phyloP scores from a whole-genome alignment of 2,113 vertebrate genomes.

The Pseudopipra pipra region DNA sequence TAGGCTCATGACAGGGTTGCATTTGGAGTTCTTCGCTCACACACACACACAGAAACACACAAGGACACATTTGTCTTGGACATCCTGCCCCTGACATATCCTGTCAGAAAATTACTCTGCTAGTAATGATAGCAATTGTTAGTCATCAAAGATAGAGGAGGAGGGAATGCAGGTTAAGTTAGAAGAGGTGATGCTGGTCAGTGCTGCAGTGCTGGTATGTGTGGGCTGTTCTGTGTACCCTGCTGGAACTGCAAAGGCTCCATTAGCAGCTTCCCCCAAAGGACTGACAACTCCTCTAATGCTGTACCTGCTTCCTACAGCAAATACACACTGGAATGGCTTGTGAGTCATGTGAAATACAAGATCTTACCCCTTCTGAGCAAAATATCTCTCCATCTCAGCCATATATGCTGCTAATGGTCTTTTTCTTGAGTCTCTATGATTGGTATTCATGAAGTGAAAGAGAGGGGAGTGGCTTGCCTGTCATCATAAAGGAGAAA shows the following conservation, averaged over 20 bases:
- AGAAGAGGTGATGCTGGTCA: background rate
- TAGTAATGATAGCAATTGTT: background rate
- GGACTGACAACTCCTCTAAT: background rate
- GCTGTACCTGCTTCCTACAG: background rate
- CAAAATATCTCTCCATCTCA: background rate
- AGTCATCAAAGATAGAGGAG: background rate
- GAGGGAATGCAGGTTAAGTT: background rate
- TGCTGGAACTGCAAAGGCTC: background rate
- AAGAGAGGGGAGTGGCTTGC: background rate
- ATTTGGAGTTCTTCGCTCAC: background rate
- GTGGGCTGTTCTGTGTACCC: background rate
- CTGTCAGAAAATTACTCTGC: background rate
- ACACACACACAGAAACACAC: accelerated
- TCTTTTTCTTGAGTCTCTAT: background rate
- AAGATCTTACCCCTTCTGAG: background rate
- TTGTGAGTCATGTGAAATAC: background rate
- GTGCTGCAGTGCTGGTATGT: background rate
- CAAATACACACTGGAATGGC: background rate
- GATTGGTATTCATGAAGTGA: background rate
- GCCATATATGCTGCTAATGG: background rate
- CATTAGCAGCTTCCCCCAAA: background rate
- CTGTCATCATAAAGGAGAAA: background rate
- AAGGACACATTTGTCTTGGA: background rate
- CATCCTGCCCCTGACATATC: background rate
- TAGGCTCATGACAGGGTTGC: background rate